Conservation (phyloP, 2,113 vertebrate genomes). For the Ascaphus truei region DNA sequence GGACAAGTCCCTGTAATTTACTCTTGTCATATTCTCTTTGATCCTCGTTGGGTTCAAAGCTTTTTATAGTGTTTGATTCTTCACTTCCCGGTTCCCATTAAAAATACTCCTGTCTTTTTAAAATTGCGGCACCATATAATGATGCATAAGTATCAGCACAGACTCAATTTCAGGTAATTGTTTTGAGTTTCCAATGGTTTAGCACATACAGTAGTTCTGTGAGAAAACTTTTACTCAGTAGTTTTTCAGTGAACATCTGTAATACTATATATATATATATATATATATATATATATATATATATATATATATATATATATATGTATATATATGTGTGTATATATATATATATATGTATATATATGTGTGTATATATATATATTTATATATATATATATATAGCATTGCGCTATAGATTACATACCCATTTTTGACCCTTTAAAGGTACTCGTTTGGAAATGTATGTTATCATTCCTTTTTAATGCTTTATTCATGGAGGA, state of each 20-base stretch:
- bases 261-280: too few species aligned
- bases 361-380: too few species aligned
- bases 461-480: slow-evolving; percentile 33
- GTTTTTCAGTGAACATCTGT: not conserved
- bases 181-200: too few species aligned
- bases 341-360: too few species aligned
- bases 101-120: not conserved
- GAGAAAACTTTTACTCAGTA: not conserved
- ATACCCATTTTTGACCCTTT: not conserved
- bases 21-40: not conserved
- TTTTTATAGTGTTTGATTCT: slow-evolving; percentile 7
- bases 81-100: slow-evolving; percentile 1
- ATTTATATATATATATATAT: too few species aligned
- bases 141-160: not conserved
- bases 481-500: slow-evolving; percentile 20
- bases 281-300: too few species aligned
- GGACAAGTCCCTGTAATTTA: not conserved
- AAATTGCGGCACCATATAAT: slow-evolving; percentile 8
- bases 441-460: not conserved
- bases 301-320: too few species aligned
- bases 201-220: not conserved
- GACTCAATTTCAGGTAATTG: not conserved
- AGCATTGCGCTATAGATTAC: not conserved
- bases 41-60: slow-evolving; percentile 12
- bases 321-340: too few species aligned